Evolutionary conservation across 2,888 invertebrate species (phyloP).

Genomic region (Rhynchonema sp.): DNA sequence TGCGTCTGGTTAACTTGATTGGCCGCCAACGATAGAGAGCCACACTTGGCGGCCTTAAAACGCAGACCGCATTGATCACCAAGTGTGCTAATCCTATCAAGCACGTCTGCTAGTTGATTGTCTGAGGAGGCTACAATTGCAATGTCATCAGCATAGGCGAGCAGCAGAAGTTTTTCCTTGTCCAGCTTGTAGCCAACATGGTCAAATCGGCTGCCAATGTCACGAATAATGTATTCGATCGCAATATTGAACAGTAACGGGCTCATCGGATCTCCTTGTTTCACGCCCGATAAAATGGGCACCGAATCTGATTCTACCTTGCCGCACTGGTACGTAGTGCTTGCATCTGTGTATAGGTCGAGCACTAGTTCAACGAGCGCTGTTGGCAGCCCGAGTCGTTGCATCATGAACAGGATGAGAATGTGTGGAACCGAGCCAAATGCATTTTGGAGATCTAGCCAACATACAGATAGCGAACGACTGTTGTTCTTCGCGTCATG

Average conservation of each 20-base stretch:
- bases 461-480: too few species aligned
- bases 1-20: too few species aligned
- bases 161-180: background rate
- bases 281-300: background rate
- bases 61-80: too few species aligned
- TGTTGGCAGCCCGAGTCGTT: background rate
- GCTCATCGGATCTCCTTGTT: background rate
- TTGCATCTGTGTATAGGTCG: background rate
- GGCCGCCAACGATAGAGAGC: too few species aligned
- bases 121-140: conserved; percentile 10
- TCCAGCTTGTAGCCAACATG: background rate
- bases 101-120: too few species aligned
- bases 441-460: too few species aligned
- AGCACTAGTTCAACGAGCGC: background rate
- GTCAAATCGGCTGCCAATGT: background rate
- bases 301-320: too few species aligned
- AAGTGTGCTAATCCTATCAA: too few species aligned
- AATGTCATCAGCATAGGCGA: conserved; percentile 15
- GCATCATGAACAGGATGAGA: background rate
- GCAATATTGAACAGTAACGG: background rate
- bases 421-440: background rate
- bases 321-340: background rate
- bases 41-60: too few species aligned
- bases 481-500: too few species aligned
- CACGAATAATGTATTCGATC: background rate